A percentile compares a stretch with the other conserved stretches of the same genome.
phyloP scores from a whole-genome alignment of 2,113 vertebrate genomes.

The Cacatua alba region DNA sequence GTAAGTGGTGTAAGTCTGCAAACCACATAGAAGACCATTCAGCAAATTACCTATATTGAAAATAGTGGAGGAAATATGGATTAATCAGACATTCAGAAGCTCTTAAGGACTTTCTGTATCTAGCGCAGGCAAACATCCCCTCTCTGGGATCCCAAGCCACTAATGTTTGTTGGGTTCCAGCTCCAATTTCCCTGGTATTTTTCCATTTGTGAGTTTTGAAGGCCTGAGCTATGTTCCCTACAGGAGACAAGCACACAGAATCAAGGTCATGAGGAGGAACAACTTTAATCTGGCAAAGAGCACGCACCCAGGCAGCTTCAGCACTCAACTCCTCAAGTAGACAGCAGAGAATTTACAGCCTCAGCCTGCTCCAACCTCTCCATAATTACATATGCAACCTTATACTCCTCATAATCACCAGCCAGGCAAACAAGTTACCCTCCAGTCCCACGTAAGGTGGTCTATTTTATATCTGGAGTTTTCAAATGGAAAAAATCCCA shows the following conservation, averaged over 20 bases:
- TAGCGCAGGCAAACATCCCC: not conserved
- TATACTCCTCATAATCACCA: constrained; percentile 25
- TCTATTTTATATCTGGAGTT: not conserved
- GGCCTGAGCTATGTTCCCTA: not conserved
- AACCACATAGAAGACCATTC: not conserved
- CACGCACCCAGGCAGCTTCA: not conserved
- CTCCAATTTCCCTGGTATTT: not conserved
- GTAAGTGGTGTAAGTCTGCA: not conserved
- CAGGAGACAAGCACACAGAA: not conserved
- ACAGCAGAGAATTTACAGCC: constrained; percentile 44
- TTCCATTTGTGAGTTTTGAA: not conserved
- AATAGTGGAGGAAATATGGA: not conserved
- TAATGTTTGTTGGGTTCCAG: not conserved
- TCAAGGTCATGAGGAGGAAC: constrained; percentile 16
- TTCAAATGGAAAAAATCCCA: not conserved
- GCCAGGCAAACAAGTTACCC: not conserved
- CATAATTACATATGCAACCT: not conserved
- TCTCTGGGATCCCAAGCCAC: not conserved
- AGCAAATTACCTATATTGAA: not conserved
- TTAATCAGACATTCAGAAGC: not conserved
- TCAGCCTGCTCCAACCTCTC: not conserved
- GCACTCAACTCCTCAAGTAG: not conserved
- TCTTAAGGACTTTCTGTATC: not conserved
- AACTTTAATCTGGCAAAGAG: constrained; percentile 4
- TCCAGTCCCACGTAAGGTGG: not conserved